Evolutionary conservation across 2,113 vertebrate genomes (phyloP).

Genomic region (Aspiorhynchus laticeps): DNA sequence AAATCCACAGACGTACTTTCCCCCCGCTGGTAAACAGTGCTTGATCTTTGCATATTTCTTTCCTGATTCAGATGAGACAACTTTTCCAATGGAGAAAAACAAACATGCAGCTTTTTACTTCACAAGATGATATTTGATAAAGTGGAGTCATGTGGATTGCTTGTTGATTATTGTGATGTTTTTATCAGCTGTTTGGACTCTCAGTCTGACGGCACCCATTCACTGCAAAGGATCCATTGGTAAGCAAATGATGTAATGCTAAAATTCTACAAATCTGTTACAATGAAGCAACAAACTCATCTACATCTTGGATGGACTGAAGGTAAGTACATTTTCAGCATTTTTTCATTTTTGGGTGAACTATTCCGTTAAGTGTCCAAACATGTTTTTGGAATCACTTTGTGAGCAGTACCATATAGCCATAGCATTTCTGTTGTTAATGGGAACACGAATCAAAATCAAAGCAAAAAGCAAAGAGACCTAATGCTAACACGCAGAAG

Average conservation of each 20-base stretch:
- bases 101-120: background rate
- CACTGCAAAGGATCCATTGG: background rate
- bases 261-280: background rate
- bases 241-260: background rate
- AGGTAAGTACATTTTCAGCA: background rate
- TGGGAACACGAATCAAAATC: background rate
- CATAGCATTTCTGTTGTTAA: background rate
- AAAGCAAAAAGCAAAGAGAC: conserved; percentile 4
- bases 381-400: background rate
- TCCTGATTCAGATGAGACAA: background rate
- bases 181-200: background rate
- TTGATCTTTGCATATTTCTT: background rate
- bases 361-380: background rate
- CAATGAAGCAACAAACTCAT: background rate
- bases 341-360: background rate
- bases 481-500: background rate
- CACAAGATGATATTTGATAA: background rate
- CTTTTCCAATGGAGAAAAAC: background rate
- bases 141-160: no score
- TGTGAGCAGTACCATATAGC: background rate
- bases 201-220: background rate
- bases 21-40: background rate
- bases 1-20: no score
- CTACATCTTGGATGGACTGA: background rate
- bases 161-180: background rate